Base-by-base conservation (phyloP, 2,888 invertebrate genomes). In the Linnaemya vulpina region DNA sequence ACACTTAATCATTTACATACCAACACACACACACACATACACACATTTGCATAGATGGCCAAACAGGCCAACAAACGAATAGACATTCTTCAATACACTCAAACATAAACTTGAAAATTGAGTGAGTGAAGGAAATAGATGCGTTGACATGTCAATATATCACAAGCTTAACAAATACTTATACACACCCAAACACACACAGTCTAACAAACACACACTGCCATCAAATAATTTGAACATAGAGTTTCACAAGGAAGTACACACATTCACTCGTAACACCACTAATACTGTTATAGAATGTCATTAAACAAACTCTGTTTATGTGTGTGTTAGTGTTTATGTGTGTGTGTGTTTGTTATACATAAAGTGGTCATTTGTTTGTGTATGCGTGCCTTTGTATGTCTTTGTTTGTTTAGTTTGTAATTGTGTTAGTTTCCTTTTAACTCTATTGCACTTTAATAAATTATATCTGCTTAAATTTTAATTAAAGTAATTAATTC, bases 71-170 rank as follows among this genome's bases (percentile, higher is more conserved):
- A 65, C 49, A 40, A 38, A 68, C 40, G 60, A 67, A 73, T 53
- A 65, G 49, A 65, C 49, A 40, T 58, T 51, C 38, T 62, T 62
- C 38, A 68, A 20, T 30, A 51, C 60, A 73, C 11, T 49, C 43
- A 15, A 8, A 70, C 20, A 74, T 17, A 70, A 38, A 68, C 51
- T 68, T 62, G 35, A 43, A 53, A 74, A 53, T 53, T 70, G 20
- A 58, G 10, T 74, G 58, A 74, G 68, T 80, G 80, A 67, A 74
- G 60, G 30, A 67, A 76, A 74, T 74, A 43, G 68, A 85, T 81
- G 84, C 81, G 84, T 85, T 85, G 84, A 81, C 77, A 85, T 85
- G 78, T 85, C 84, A 85, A 81, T 85, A 85, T 81, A 81, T 85
- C 77, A 85, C 73, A 74, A 74, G 60, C 71, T 62, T 58, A 53